Percentiles rank a stretch among this genome's conserved stretches.
Conservation (phyloP, 2,797 vertebrate genomes). For the Arremon aurantiirostris region DNA sequence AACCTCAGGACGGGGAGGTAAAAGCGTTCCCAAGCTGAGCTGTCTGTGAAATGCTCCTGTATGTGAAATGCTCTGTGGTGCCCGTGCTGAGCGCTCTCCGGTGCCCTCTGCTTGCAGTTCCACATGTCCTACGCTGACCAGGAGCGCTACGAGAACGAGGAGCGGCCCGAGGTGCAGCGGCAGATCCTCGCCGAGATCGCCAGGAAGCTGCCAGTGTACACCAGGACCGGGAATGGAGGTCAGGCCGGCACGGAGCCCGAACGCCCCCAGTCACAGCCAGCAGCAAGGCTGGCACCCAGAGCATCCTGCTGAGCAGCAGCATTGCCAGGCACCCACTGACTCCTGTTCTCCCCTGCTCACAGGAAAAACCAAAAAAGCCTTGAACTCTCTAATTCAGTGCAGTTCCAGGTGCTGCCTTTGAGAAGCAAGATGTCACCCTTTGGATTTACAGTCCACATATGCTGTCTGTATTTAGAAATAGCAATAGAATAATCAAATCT, state of each 20-base stretch:
- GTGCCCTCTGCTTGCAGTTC: constrained; percentile 78
- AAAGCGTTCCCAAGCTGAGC: fast-evolving
- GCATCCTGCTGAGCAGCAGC: fast-evolving
- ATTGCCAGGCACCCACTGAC: too few species aligned
- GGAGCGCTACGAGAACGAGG: constrained; percentile 91
- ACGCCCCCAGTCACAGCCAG: fast-evolving
- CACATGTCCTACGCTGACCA: constrained; percentile 92
- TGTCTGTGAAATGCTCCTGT: not conserved
- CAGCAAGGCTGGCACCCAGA: fast-evolving
- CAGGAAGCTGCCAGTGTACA: constrained; percentile 90
- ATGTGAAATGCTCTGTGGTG: fast-evolving
- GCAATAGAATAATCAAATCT: not conserved
- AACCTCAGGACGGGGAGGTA: not conserved
- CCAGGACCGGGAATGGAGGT: constrained; percentile 91
- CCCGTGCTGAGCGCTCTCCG: not conserved
- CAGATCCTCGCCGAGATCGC: constrained; percentile 91
- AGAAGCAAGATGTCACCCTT: not conserved
- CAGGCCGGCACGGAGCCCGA: not conserved
- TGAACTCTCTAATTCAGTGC: not conserved
- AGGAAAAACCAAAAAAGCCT: not conserved
- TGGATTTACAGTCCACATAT: not conserved
- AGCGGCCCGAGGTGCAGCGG: constrained; percentile 90
- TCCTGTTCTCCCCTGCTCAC: not conserved
- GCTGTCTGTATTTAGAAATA: not conserved
- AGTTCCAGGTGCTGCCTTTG: not conserved